Percentiles rank a stretch among this genome's conserved stretches.
These are phyloP conservation scores for Axinella damicornis DNA, from an alignment of 37 sponge, comb jelly and placozoan genomes.

Conservation along the genomic window DNA sequence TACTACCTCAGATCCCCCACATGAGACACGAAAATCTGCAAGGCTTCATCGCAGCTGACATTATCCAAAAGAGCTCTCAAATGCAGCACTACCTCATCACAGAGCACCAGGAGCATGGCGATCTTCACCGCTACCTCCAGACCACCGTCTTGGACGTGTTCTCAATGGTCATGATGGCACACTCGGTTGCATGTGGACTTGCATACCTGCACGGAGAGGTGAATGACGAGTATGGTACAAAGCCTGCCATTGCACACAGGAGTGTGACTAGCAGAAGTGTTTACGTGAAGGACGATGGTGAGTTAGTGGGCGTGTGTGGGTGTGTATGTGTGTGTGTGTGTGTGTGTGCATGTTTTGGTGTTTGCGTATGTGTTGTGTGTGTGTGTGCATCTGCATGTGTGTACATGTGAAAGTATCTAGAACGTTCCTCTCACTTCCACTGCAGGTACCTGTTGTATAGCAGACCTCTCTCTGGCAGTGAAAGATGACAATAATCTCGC, in stretches of 20 bases:
- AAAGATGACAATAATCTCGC: background rate
- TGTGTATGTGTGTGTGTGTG: too few species aligned
- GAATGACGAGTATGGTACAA: background rate
- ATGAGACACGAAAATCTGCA: constrained; percentile 83
- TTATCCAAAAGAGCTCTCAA: constrained; percentile 40
- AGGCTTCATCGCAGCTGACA: constrained; percentile 80
- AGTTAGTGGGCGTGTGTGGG: background rate
- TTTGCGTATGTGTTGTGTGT: too few species aligned
- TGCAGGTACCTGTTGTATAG: constrained; percentile 66
- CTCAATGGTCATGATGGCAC: constrained; percentile 15
- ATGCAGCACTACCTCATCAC: constrained; percentile 53
- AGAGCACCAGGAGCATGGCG: constrained; percentile 63
- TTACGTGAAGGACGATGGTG: constrained; percentile 55
- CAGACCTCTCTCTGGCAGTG: constrained; percentile 48
- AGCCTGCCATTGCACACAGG: constrained; percentile 66
- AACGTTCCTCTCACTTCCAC: too few species aligned
- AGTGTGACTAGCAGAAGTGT: constrained; percentile 48
- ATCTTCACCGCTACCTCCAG: constrained; percentile 52
- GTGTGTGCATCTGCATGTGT: too few species aligned
- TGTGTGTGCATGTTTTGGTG: too few species aligned
- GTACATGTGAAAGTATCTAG: too few species aligned
- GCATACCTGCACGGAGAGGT: constrained; percentile 72
- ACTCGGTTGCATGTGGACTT: constrained; percentile 64
- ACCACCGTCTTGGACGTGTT: constrained; percentile 13
- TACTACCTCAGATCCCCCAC: constrained; percentile 44